phyloP scores from a whole-genome alignment of 2,888 invertebrate species.

The Phasia obesa region DNA sequence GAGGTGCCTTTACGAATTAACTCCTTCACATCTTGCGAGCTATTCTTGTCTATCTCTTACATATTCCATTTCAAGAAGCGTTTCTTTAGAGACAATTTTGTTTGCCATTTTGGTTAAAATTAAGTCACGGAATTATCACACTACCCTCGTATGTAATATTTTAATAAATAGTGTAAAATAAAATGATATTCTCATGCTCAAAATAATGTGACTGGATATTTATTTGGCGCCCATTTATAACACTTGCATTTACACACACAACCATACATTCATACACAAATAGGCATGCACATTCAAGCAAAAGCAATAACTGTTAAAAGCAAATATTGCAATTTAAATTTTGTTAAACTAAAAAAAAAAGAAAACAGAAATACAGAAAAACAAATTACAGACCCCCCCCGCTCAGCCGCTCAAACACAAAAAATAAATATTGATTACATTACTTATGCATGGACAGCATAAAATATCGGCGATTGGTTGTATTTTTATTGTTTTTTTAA shows the following conservation, averaged over 20 bases:
- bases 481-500: not conserved
- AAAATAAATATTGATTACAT: constrained; percentile 56
- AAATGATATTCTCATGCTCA: not conserved
- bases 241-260: not conserved
- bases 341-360: not conserved
- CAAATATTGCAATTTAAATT: constrained; percentile 44
- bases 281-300: not conserved
- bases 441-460: constrained; percentile 60
- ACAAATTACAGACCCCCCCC: constrained; percentile 47
- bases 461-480: constrained; percentile 36
- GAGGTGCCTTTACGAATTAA: no score
- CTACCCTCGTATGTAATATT: no score
- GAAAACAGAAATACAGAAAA: constrained; percentile 14
- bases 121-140: no score
- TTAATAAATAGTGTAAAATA: not conserved
- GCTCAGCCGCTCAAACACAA: no score
- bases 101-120: no score
- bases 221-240: constrained; percentile 45
- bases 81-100: no score
- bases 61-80: no score
- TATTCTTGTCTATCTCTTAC: no score
- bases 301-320: constrained; percentile 29
- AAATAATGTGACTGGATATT: constrained; percentile 5
- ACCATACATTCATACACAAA: not conserved
- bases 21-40: no score